These are phyloP conservation scores for Acronicta aceris DNA, from an alignment of 2,888 invertebrate genomes.

Conservation along the genomic window DNA sequence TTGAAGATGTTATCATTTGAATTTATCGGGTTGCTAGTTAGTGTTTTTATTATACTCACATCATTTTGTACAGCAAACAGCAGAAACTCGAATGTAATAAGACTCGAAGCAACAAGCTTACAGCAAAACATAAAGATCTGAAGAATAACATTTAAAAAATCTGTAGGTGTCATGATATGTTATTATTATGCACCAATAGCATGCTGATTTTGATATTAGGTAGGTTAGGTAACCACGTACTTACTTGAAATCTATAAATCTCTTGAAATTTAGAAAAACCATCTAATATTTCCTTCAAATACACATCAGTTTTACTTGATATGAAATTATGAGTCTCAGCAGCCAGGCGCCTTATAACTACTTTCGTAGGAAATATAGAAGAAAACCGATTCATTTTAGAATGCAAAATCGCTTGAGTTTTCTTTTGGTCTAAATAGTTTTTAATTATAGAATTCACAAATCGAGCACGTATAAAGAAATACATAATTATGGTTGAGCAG, in stretches of 20 bases:
- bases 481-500: conserved; percentile 65
- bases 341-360: conserved; percentile 59
- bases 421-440: conserved; percentile 62
- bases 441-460: conserved; percentile 71
- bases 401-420: conserved; percentile 16
- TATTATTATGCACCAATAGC: too few species aligned
- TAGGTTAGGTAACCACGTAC: too few species aligned
- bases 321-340: conserved; percentile 63
- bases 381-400: conserved; percentile 18
- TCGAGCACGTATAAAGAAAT: conserved; percentile 66
- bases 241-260: conserved; percentile 67
- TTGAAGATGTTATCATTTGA: too few species aligned
- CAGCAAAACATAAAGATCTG: conserved; percentile 68
- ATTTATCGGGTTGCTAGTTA: too few species aligned
- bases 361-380: conserved; percentile 46
- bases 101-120: conserved; percentile 62
- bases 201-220: background rate
- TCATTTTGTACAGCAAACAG: conserved; percentile 64
- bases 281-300: conserved; percentile 63
- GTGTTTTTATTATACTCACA: conserved; percentile 57
- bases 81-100: conserved; percentile 64
- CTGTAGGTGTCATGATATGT: too few species aligned
- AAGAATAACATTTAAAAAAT: conserved; percentile 33
- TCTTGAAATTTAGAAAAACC: conserved; percentile 62
- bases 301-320: conserved; percentile 61